A percentile compares a stretch with the other conserved stretches of the same genome.
phyloP scores from a whole-genome alignment of 1,140 invertebrate species.

The Zaprionus inermis region DNA sequence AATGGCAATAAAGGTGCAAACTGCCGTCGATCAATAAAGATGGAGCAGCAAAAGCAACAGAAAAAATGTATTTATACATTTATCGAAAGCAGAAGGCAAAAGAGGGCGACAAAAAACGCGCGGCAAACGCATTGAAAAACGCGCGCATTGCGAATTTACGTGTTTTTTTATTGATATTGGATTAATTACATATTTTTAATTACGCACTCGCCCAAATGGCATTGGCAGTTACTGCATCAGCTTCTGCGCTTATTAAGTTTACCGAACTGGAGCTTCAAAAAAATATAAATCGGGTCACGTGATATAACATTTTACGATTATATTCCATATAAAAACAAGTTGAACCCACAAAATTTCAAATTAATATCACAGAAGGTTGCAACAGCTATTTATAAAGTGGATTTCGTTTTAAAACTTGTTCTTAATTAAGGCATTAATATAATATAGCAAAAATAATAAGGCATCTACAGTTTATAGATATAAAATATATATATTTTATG shows the following conservation, averaged over 20 bases:
- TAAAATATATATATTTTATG: no score
- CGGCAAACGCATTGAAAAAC: slow-evolving; percentile 9
- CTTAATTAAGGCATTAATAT: no score
- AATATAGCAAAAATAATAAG: no score
- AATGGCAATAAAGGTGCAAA: slow-evolving; percentile 46
- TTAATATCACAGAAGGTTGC: slow-evolving; percentile 4
- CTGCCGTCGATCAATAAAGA: slow-evolving; percentile 20
- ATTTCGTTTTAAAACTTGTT: no score
- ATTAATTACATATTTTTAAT: slow-evolving; percentile 19
- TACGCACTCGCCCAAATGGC: slow-evolving; percentile 10
- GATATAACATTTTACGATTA: background rate
- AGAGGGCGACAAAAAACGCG: slow-evolving; percentile 12
- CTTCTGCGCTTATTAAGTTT: slow-evolving; percentile 15
- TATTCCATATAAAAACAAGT: background rate
- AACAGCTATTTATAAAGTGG: background rate
- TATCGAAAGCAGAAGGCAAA: background rate
- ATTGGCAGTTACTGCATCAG: slow-evolving; percentile 18
- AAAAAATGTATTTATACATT: slow-evolving; percentile 2
- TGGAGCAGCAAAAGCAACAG: background rate
- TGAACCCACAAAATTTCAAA: background rate
- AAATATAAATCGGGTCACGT: slow-evolving; percentile 14
- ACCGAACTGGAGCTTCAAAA: slow-evolving; percentile 33
- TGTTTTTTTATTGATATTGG: slow-evolving; percentile 9
- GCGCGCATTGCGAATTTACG: slow-evolving; percentile 2
- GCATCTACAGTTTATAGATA: no score